Percentiles rank a stretch among this genome's conserved stretches.
These are phyloP conservation scores for Hydroisotoma schaefferi DNA, from an alignment of 2,888 invertebrate genomes.

Conservation along the genomic window DNA sequence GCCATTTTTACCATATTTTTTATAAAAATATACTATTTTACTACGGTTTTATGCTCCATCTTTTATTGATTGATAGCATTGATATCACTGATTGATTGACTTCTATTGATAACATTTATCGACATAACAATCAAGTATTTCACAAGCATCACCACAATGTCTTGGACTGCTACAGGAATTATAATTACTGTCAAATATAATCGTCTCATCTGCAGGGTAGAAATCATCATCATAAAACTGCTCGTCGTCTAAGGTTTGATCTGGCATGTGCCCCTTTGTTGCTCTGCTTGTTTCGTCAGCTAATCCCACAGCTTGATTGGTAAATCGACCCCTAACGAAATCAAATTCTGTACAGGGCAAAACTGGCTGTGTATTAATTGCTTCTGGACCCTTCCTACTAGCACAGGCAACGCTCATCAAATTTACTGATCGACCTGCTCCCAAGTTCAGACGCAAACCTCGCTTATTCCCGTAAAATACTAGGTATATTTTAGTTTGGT, in stretches of 20 bases:
- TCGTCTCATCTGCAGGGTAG: too few species aligned
- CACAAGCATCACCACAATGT: too few species aligned
- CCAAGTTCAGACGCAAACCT: conserved; percentile 32
- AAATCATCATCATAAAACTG: too few species aligned
- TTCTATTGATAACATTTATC: neutral
- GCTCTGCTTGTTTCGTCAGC: conserved; percentile 22
- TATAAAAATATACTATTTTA: neutral
- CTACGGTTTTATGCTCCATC: too few species aligned
- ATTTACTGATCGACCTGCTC: conserved; percentile 17
- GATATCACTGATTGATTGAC: too few species aligned
- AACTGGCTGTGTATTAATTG: conserved; percentile 1
- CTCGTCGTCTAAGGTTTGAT: too few species aligned
- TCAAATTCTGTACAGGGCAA: conserved; percentile 14
- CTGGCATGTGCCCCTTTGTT: too few species aligned
- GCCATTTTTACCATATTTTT: neutral
- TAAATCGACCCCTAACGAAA: conserved; percentile 16
- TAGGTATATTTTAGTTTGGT: conserved; percentile 25
- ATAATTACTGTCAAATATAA: too few species aligned
- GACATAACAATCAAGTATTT: too few species aligned
- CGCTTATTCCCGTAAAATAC: conserved; percentile 31
- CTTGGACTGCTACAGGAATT: too few species aligned
- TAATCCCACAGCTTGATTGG: conserved; percentile 12
- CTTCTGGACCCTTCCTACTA: neutral
- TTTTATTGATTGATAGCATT: too few species aligned
- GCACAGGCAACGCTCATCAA: conserved; percentile 17